Evolutionary conservation across 2,888 invertebrate species (phyloP), one percentile per base, ranked within the genome.

Genomic region (Pilophorus perplexus): DNA sequence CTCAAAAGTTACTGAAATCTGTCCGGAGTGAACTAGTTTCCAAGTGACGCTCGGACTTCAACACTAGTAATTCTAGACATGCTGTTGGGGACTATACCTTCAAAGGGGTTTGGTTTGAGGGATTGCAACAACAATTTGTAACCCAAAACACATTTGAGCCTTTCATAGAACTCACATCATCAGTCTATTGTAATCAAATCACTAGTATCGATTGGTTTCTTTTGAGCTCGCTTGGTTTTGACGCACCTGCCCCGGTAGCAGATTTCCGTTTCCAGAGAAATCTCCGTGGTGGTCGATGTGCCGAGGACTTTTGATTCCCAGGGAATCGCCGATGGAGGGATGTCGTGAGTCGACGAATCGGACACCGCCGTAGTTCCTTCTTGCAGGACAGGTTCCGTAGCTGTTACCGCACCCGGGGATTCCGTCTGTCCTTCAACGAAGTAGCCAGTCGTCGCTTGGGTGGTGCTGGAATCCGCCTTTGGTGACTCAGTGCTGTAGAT

Each of bases 211-310:
- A 65, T 64, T 42, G 33, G 28, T 65, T 65, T 65, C 4, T 68
- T 68, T 68, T 72, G 72, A 52, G 66, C 71, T 50, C 73, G 72
- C 67, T 74, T 75, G n/a, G 80, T 79, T 79, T 90, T 90, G 70
- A 91, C 84, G 76, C 92, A 92, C 74, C 87, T 85, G 12, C 92
- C 92, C 75, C 88, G 84, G 76, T 88, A 92, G 75, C 92, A 92
- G 70, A 92, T 92, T 79, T 91, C 91, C 33, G 91, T 91, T 82
- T 91, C 90, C 72, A 90, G 87, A 12, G 90, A 88, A 44, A 89
- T 81, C 76, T 89, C 89, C 18, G 90, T 90, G 2, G 89, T 88
- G 74, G 87, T 89, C 1, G 89, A 88, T 0, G 90, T 91, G 71
- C 86, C 84, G 6, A 88, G 77, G 4, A 84, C 78, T 67, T 81